Evolutionary conservation across 2,888 invertebrate species (phyloP).

Genomic region (Drosophila mercatorum): DNA sequence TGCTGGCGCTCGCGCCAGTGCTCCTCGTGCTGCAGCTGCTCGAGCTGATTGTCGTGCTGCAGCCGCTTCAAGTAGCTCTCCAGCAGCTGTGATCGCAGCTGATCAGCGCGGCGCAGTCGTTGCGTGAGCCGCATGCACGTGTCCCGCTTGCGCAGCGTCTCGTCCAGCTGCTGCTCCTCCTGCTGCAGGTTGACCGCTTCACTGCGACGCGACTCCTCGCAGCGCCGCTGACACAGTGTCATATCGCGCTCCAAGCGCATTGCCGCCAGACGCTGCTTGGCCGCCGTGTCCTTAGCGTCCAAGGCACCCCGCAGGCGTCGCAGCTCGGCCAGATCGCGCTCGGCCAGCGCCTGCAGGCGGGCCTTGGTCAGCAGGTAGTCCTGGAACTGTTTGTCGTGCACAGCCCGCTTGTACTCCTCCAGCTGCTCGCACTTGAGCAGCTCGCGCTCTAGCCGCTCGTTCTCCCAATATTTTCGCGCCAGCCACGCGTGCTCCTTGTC

Average conservation of each 20-base stretch:
- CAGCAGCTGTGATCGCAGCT: constrained; percentile 76
- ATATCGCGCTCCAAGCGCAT: constrained; percentile 80
- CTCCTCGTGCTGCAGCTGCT: constrained; percentile 83
- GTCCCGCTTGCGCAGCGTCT: constrained; percentile 81
- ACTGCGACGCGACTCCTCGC: constrained; percentile 80
- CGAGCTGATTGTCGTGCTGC: constrained; percentile 82
- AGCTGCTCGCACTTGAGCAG: constrained; percentile 83
- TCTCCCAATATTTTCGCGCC: constrained; percentile 84
- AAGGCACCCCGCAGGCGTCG: constrained; percentile 77
- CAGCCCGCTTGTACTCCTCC: constrained; percentile 81
- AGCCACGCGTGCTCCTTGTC: constrained; percentile 83
- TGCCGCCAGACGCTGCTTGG: constrained; percentile 79
- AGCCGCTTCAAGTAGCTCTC: constrained; percentile 81
- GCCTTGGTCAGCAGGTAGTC: constrained; percentile 82
- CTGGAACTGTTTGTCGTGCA: constrained; percentile 83
- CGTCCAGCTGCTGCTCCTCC: constrained; percentile 82
- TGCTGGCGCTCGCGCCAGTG: constrained; percentile 82
- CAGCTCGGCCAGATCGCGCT: constrained; percentile 80
- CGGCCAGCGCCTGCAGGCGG: constrained; percentile 81
- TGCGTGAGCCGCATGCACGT: constrained; percentile 80
- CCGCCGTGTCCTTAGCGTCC: constrained; percentile 79
- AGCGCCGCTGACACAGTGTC: constrained; percentile 76
- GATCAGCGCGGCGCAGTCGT: constrained; percentile 82
- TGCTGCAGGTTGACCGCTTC: constrained; percentile 81
- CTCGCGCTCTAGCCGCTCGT: constrained; percentile 83